phyloP scores from a whole-genome alignment of 2,888 invertebrate species.

The Morpho deidamia region DNA sequence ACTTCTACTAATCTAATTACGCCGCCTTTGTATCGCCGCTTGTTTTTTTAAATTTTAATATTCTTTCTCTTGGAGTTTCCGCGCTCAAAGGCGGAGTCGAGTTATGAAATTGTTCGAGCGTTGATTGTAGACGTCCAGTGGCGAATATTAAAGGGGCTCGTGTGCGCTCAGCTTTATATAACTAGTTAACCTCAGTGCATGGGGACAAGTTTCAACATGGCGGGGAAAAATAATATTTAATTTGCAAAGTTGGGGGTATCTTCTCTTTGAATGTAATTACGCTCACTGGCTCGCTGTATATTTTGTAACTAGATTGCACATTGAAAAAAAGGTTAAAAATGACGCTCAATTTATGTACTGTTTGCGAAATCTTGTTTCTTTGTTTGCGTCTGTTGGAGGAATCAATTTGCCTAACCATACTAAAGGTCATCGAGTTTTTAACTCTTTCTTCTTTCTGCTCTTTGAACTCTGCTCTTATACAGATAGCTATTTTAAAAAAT shows the following conservation, averaged over 20 bases:
- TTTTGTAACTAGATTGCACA: slow-evolving; percentile 22
- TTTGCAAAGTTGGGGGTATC: slow-evolving; percentile 45
- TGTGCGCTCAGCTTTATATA: slow-evolving; percentile 47
- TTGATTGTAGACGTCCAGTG: slow-evolving; percentile 74
- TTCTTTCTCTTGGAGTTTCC: slow-evolving; percentile 45
- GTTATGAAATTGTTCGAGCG: slow-evolving; percentile 76
- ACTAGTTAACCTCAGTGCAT: slow-evolving; percentile 60
- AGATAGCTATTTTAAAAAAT: too few relatives aligned
- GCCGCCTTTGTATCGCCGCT: slow-evolving; percentile 31
- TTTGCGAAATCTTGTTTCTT: background rate
- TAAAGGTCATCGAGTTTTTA: too few relatives aligned
- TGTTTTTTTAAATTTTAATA: slow-evolving; percentile 45
- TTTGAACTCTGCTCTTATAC: too few relatives aligned
- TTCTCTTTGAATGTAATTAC: slow-evolving; percentile 38
- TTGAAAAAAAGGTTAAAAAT: slow-evolving; percentile 10
- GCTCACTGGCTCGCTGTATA: slow-evolving; percentile 20
- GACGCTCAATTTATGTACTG: slow-evolving; percentile 18
- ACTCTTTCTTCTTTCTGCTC: too few relatives aligned
- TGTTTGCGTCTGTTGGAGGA: too few relatives aligned
- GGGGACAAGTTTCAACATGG: slow-evolving; percentile 41
- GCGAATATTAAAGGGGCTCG: slow-evolving; percentile 71
- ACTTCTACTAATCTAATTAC: slow-evolving; percentile 64
- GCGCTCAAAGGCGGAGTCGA: slow-evolving; percentile 69
- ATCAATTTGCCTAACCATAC: too few relatives aligned
- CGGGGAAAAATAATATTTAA: slow-evolving; percentile 58